A percentile compares a stretch with the other conserved stretches of the same genome.
Evolutionary conservation across 2,888 invertebrate genomes (phyloP).

Genomic region (Dioctria rufipes): DNA sequence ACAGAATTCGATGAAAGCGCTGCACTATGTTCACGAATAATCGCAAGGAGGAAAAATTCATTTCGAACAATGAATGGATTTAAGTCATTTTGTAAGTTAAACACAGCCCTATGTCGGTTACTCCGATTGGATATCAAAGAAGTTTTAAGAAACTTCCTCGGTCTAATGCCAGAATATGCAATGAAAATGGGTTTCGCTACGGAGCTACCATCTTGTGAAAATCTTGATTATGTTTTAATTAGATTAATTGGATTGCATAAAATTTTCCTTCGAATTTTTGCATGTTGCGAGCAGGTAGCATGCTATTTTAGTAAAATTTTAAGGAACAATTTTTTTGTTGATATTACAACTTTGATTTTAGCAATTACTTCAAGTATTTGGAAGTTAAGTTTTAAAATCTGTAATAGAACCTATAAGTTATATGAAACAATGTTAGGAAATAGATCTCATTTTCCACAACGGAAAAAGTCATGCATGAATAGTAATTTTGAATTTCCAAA

Average conservation of each 20-base stretch:
- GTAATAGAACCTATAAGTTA: constrained; percentile 61
- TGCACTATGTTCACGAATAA: constrained; percentile 67
- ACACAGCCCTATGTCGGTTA: constrained; percentile 66
- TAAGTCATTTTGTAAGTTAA: constrained; percentile 66
- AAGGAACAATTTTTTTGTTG: constrained; percentile 66
- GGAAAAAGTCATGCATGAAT: constrained; percentile 61
- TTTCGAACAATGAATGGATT: constrained; percentile 67
- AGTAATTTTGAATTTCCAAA: constrained; percentile 62
- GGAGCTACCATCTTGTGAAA: constrained; percentile 65
- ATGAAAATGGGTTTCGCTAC: constrained; percentile 60
- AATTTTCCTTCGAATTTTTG: constrained; percentile 64
- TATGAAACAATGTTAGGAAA: constrained; percentile 63
- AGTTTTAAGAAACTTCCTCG: constrained; percentile 64
- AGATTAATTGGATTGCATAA: constrained; percentile 64
- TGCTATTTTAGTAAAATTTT: constrained; percentile 65
- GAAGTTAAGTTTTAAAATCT: constrained; percentile 61
- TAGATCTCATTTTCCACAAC: constrained; percentile 63
- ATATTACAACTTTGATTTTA: constrained; percentile 65
- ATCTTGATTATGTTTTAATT: constrained; percentile 65
- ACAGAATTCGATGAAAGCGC: constrained; percentile 64
- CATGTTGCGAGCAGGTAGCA: constrained; percentile 65
- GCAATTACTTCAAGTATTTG: constrained; percentile 66
- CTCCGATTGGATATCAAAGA: constrained; percentile 65
- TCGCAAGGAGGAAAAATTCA: constrained; percentile 68
- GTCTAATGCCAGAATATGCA: constrained; percentile 64